Evolutionary conservation across 1,140 invertebrate species (phyloP).

Genomic region (Zophobas atratus): DNA sequence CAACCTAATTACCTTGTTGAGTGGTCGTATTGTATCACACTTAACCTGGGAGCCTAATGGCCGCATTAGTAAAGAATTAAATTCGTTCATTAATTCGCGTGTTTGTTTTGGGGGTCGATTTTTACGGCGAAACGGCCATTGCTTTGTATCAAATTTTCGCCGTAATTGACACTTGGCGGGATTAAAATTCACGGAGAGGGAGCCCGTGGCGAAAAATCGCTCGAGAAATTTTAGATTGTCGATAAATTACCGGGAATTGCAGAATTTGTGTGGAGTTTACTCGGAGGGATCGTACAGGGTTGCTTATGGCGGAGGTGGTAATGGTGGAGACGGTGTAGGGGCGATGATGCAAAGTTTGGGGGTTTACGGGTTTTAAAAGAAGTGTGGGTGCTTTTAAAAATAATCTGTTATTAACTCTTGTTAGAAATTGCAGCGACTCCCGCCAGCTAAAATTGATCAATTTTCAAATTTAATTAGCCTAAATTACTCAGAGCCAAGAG

Average conservation of each 20-base stretch:
- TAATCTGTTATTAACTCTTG: too few species aligned
- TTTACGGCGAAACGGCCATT: not conserved
- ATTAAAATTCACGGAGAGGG: constrained; percentile 16
- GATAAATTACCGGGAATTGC: constrained; percentile 10
- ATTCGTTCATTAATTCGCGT: not conserved
- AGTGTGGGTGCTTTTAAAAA: too few species aligned
- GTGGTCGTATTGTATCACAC: constrained; percentile 1
- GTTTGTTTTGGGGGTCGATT: not conserved
- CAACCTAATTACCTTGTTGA: constrained; percentile 19
- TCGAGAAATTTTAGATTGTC: constrained; percentile 15
- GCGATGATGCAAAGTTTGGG: too few species aligned
- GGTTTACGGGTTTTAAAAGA: too few species aligned
- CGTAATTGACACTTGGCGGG: constrained; percentile 6
- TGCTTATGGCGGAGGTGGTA: not conserved
- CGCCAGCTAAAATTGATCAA: not conserved
- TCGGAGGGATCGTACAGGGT: constrained; percentile 1
- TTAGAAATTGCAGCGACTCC: too few species aligned
- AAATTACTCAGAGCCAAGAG: too few species aligned
- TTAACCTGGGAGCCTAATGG: not conserved
- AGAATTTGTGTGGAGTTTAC: constrained; percentile 13
- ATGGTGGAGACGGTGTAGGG: too few species aligned
- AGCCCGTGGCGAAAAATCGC: not conserved
- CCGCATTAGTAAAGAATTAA: constrained; percentile 1
- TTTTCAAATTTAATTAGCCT: not conserved
- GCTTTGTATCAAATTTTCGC: not conserved